These are phyloP conservation scores for Cladopsammia gracilis DNA, from an alignment of 64 coral and sea anemone species.

Conservation along the genomic window DNA sequence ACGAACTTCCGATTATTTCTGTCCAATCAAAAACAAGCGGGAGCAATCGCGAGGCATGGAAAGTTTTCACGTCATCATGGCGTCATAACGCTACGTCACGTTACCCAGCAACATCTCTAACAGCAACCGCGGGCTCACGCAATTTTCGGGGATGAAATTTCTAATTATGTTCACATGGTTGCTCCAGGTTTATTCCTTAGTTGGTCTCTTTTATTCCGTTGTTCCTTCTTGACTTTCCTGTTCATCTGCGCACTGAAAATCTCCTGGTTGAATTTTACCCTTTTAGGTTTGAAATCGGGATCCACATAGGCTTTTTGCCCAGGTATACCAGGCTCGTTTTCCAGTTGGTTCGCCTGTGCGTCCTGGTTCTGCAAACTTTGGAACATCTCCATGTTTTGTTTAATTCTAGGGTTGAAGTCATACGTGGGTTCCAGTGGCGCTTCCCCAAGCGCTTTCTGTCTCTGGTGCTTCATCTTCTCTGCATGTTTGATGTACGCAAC, in stretches of 20 bases:
- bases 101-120: background rate
- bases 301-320: background rate
- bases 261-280: conserved; percentile 43
- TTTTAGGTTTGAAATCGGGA: background rate
- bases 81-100: too few species aligned
- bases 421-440: conserved; percentile 71
- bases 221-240: conserved; percentile 1
- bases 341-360: background rate
- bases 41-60: too few species aligned
- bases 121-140: background rate
- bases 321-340: background rate
- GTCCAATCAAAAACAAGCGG: too few species aligned
- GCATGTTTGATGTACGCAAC: conserved; percentile 42
- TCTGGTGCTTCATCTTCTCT: conserved; percentile 71
- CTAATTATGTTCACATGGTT: background rate
- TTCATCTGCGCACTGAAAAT: background rate
- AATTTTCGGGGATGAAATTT: background rate
- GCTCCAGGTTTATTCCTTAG: background rate
- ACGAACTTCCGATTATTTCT: too few species aligned
- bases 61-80: too few species aligned
- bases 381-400: conserved; percentile 62
- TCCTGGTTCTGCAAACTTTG: background rate
- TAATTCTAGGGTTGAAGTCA: conserved; percentile 60
- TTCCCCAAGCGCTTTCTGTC: conserved; percentile 41
- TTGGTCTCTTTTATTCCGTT: background rate